A percentile compares a stretch with the other conserved stretches of the same genome.
These are phyloP conservation scores for Cephus pygmeus DNA, from an alignment of 2,888 invertebrate species.

Conservation along the genomic window DNA sequence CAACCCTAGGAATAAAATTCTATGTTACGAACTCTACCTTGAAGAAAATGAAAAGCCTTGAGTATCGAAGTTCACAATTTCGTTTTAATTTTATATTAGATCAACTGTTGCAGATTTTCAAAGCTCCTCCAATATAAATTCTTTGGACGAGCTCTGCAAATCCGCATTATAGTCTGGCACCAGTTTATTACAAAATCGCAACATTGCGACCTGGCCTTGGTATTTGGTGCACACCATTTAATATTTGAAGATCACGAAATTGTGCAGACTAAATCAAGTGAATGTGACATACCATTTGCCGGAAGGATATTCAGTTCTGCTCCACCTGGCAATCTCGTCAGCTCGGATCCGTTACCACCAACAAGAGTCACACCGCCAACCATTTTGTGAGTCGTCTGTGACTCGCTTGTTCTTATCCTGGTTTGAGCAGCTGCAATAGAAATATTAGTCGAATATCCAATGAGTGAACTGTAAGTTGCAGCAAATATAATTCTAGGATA, in stretches of 20 bases:
- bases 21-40: neutral
- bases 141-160: constrained; percentile 41
- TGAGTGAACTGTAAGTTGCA: neutral
- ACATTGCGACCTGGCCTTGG: constrained; percentile 40
- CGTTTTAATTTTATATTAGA: neutral
- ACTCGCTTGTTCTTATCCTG: constrained; percentile 59
- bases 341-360: constrained; percentile 60
- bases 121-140: constrained; percentile 29
- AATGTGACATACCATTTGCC: constrained; percentile 60
- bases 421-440: constrained; percentile 54
- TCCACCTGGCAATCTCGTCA: constrained; percentile 63
- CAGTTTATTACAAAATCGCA: constrained; percentile 43
- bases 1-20: constrained; percentile 46
- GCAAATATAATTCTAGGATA: neutral
- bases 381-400: constrained; percentile 64
- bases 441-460: neutral
- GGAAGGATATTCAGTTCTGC: constrained; percentile 64
- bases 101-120: constrained; percentile 41
- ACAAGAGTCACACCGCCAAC: constrained; percentile 63
- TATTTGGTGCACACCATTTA: constrained; percentile 29
- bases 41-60: neutral
- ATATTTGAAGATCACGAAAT: neutral
- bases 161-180: constrained; percentile 41
- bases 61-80: neutral
- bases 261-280: constrained; percentile 37